Conservation (phyloP, 2,888 invertebrate genomes). For the Drosophila austrosaltans region DNA sequence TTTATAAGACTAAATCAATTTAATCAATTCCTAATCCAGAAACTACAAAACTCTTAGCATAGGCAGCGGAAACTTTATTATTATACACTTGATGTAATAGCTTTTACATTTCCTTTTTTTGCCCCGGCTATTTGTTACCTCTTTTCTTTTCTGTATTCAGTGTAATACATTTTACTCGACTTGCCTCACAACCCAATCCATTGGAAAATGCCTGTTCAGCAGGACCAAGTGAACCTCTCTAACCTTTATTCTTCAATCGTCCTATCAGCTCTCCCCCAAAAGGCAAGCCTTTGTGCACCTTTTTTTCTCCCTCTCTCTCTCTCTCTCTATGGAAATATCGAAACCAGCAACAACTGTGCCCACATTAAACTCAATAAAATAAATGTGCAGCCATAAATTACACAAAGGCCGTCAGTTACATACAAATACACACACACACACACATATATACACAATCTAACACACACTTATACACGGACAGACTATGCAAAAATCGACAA, state of each 20-base stretch:
- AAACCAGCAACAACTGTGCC: constrained; percentile 59
- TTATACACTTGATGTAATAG: background rate
- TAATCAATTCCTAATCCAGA: background rate
- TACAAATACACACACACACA: constrained; percentile 34
- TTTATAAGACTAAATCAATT: too few relatives aligned
- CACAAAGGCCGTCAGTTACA: constrained; percentile 70
- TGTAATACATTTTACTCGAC: constrained; percentile 12
- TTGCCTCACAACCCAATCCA: too few relatives aligned
- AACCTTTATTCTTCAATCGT: constrained; percentile 9
- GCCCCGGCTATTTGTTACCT: background rate
- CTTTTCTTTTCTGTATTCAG: background rate
- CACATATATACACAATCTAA: background rate
- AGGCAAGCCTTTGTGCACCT: constrained; percentile 49
- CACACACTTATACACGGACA: constrained; percentile 10
- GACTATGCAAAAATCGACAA: constrained; percentile 68
- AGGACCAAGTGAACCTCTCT: constrained; percentile 4
- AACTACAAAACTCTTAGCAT: background rate
- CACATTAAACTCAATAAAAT: constrained; percentile 76
- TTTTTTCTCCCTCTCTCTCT: constrained; percentile 34
- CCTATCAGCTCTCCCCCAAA: background rate
- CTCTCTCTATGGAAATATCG: constrained; percentile 14
- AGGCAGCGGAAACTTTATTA: background rate
- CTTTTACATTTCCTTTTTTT: background rate
- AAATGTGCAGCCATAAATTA: constrained; percentile 73
- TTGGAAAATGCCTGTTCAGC: constrained; percentile 4